phyloP scores from a whole-genome alignment of 2,113 vertebrate genomes.

The Dendrocopos noguchii region DNA sequence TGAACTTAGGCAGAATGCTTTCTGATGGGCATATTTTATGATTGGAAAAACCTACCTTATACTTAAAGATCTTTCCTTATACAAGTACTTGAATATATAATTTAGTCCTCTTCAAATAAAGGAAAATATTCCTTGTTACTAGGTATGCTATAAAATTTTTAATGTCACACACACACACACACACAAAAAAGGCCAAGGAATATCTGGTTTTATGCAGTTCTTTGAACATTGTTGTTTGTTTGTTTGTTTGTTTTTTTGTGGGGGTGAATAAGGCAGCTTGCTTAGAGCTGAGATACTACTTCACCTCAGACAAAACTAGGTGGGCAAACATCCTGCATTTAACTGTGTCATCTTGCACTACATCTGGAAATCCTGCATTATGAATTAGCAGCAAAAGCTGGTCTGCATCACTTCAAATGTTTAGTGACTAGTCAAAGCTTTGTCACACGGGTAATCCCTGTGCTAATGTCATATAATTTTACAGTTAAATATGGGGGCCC shows the following conservation, averaged over 20 bases:
- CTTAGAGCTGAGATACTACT: background rate
- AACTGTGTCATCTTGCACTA: background rate
- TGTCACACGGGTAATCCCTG: background rate
- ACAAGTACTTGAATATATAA: background rate
- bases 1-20: background rate
- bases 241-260: background rate
- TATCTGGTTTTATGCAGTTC: background rate
- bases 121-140: background rate
- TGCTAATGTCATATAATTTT: background rate
- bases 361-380: constrained; percentile 13
- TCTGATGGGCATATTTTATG: background rate
- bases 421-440: background rate
- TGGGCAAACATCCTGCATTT: background rate
- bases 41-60: background rate
- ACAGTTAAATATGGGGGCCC: background rate
- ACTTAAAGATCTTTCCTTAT: background rate
- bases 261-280: background rate
- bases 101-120: background rate
- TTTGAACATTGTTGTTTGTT: background rate
- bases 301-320: background rate
- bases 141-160: background rate
- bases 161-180: background rate
- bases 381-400: background rate
- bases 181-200: background rate
- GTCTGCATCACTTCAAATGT: background rate